Conservation (phyloP, 2,113 vertebrate genomes). For the Chitala chitala region DNA sequence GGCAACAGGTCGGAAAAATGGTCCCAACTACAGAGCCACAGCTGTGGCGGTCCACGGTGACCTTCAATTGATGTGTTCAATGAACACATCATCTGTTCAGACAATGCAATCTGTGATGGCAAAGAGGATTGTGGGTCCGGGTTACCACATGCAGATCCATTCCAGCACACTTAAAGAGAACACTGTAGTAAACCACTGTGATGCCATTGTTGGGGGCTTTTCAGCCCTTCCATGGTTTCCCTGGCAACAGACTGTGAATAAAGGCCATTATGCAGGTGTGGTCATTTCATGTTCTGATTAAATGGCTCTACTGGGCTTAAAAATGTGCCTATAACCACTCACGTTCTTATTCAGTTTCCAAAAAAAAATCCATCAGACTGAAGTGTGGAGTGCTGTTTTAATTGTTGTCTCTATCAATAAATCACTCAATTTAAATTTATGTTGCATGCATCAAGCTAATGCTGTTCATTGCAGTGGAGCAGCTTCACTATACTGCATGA, state of each 20-base stretch:
- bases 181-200: background rate
- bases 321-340: background rate
- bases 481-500: no score
- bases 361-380: no score
- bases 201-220: conserved; percentile 28
- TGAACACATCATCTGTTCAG: no score
- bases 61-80: background rate
- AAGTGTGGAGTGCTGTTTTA: no score
- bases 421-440: no score
- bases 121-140: background rate
- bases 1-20: background rate
- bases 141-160: background rate
- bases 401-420: no score
- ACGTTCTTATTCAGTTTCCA: background rate
- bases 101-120: background rate
- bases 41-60: background rate
- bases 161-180: background rate
- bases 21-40: background rate
- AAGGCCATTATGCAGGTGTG: background rate
- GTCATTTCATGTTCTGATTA: background rate
- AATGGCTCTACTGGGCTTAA: background rate
- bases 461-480: no score
- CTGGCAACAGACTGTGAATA: conserved; percentile 15
- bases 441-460: no score
- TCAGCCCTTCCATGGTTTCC: conserved; percentile 41